phyloP scores from a whole-genome alignment of 2,888 invertebrate species.

The Hydrotaea cyrtoneurina region DNA sequence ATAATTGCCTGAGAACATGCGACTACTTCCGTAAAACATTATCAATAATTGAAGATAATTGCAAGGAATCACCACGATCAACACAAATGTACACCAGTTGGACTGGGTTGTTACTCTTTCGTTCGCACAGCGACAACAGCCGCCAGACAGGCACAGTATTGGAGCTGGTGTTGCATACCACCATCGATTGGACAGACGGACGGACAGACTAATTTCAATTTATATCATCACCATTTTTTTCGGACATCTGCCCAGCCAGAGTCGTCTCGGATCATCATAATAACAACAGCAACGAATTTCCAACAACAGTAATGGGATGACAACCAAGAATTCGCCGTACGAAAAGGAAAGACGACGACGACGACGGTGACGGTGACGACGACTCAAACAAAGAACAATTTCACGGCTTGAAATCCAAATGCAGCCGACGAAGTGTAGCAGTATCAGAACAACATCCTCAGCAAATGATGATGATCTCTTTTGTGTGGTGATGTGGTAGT shows the following conservation, averaged over 20 bases:
- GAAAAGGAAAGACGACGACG: too few relatives aligned
- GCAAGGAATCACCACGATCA: neutral
- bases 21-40: slow-evolving; percentile 30
- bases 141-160: neutral
- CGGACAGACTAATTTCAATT: slow-evolving; percentile 27
- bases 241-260: slow-evolving; percentile 30
- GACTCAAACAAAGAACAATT: slow-evolving; percentile 35
- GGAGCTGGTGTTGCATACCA: neutral
- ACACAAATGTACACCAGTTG: neutral
- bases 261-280: slow-evolving; percentile 19
- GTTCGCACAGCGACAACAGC: too few relatives aligned
- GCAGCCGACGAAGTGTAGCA: neutral
- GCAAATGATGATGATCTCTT: slow-evolving; percentile 16
- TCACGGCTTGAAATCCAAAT: slow-evolving; percentile 35
- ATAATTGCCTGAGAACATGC: slow-evolving; percentile 31
- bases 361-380: too few relatives aligned
- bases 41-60: slow-evolving; percentile 31
- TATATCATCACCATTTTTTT: slow-evolving; percentile 38
- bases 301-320: slow-evolving; percentile 10
- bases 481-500: neutral
- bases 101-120: too few relatives aligned
- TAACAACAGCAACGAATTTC: slow-evolving; percentile 36
- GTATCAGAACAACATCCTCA: slow-evolving; percentile 40
- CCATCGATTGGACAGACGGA: slow-evolving; percentile 3
- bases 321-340: slow-evolving; percentile 39